Percentiles rank a stretch among this genome's conserved stretches.
Evolutionary conservation across 2,888 invertebrate genomes (phyloP).

Genomic region (Hypena proboscidalis): DNA sequence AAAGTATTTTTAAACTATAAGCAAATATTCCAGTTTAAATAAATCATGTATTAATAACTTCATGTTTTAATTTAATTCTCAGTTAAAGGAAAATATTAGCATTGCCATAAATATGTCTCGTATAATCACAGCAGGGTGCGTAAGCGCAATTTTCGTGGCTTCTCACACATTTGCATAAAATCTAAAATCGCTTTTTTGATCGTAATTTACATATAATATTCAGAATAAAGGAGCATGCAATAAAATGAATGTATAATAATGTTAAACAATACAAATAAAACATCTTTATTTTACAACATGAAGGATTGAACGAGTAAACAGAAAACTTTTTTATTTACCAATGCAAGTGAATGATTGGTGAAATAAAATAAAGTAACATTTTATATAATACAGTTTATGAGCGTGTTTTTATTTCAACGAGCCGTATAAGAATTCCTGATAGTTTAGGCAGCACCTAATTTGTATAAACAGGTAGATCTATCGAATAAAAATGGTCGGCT

Average conservation of each 20-base stretch:
- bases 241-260: slow-evolving; percentile 16
- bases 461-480: slow-evolving; percentile 30
- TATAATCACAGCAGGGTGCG: slow-evolving; percentile 55
- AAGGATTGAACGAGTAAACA: slow-evolving; percentile 8
- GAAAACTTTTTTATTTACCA: slow-evolving; percentile 13
- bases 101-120: slow-evolving; percentile 52
- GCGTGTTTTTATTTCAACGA: slow-evolving; percentile 25
- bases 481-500: slow-evolving; percentile 28
- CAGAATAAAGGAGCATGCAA: slow-evolving; percentile 24
- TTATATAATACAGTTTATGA: slow-evolving; percentile 7
- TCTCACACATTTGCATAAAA: slow-evolving; percentile 58
- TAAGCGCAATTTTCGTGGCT: slow-evolving; percentile 55
- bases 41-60: slow-evolving; percentile 32
- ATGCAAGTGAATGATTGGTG: slow-evolving; percentile 15
- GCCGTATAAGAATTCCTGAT: slow-evolving; percentile 17
- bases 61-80: slow-evolving; percentile 28
- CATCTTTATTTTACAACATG: slow-evolving; percentile 18
- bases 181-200: slow-evolving; percentile 34
- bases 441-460: slow-evolving; percentile 30
- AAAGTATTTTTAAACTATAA: slow-evolving; percentile 5
- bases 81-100: slow-evolving; percentile 36
- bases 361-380: neutral
- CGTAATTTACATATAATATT: slow-evolving; percentile 29
- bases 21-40: slow-evolving; percentile 21
- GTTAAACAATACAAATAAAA: slow-evolving; percentile 22